Evolutionary conservation across 1,140 invertebrate genomes (phyloP), one percentile per base, ranked within the genome.

Genomic region (Panulirus ornatus): DNA sequence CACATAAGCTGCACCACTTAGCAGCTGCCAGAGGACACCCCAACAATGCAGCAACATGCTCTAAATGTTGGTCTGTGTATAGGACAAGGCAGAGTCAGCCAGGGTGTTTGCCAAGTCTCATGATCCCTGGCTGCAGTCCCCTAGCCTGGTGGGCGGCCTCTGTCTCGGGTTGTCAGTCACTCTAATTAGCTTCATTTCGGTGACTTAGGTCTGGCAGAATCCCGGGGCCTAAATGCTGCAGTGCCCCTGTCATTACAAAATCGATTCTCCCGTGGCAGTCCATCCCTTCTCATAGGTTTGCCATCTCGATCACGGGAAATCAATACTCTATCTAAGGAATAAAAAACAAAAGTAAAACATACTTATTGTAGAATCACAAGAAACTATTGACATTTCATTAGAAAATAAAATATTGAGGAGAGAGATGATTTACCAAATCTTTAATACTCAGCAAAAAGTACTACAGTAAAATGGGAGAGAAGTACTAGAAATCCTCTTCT

Each of bases 251-350:
- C 81, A 9, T 38, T 40, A 0, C 63, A 38, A 16, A 76, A 38
- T 16, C 89, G 47, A 58, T 70, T 70, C 22, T 85, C 89, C 16
- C 89, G 78, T n/a, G 87, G 87, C n/a, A 42, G 58, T 38, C 76
- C 84, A 36, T 91, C 90, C n/a, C 90, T 54, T n/a, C 90, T 63
- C 42, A 86, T 40, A 14, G 78, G 47, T 34, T 86, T 91, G 47
- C 90, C 84, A 19, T 91, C 90, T 70, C 90, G 73, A 27, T 91
- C 90, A 51, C 90, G 90, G 47, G 83, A 34, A 30, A 82, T 11
- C 40, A 82, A 42, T 19, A 85, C 83, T 63, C 81, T 91, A 75
- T 91, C 90, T 91, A 9, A 34, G 51, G 30, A 44, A 81, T 66
- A 27, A 40, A 40, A 79, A 19, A 70, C 38, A 19, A n/a, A n/a